Base-by-base conservation (phyloP, 2,888 invertebrate species). In the Gortyna flavago region DNA sequence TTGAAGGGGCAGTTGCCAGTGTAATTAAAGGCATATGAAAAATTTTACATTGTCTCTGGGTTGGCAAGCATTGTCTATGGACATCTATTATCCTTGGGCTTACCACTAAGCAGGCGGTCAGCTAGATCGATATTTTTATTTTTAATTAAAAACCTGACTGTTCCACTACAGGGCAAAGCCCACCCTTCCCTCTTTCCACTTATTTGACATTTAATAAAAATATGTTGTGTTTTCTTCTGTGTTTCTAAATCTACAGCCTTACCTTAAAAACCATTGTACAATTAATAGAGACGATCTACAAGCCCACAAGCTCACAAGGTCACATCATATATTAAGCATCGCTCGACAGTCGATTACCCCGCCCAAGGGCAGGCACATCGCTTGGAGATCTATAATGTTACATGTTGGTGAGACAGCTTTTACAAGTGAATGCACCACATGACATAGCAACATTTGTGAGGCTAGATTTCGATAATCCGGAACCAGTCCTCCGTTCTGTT, bases 271-370 rank as follows among this genome's bases (percentile, higher is more conserved):
- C 25, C 25, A 38, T 38, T 64, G 25, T 54, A 7, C 29, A 57
- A 54, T 51, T 51, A 69, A 29, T 76, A 32, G n/a, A 57, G n/a
- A 61, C 16, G 29, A 16, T 21, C 32, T 25, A 61, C 66, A 66
- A 62, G 35, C 68, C 66, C 35, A 61, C 35, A 66, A 62, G 35
- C 68, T 62, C 35, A 61, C 35, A 77, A 32, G 41, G 61, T 64
- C n/a, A 67, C 68, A 62, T 59, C 6, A 67, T 77, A 72, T 75
- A 80, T 84, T 54, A 62, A 84, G 75, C 72, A 69, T 69, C 18
- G 54, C 48, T 80, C 25, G 64, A 61, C 82, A 80, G 72, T 84
- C 75, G 68, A 84, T 80, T 83, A 84, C 71, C 38, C 48, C 57
- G 72, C 85, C 61, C 65, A 72, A 75, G 75, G 80, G 75, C 83